phyloP scores from a whole-genome alignment of 2,113 vertebrate species.

The Myotis lucifugus region DNA sequence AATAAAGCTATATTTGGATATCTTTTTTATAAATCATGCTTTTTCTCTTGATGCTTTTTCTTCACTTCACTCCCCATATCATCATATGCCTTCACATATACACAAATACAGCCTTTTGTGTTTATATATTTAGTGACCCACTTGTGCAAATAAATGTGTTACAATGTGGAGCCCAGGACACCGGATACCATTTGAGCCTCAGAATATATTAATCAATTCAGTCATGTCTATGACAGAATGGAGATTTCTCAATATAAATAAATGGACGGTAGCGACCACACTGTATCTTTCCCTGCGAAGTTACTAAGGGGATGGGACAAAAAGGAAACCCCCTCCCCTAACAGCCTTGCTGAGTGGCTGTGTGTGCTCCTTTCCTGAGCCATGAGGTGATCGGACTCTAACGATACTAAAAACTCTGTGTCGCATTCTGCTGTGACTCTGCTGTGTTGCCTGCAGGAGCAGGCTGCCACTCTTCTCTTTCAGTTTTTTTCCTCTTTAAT shows the following conservation, averaged over 20 bases:
- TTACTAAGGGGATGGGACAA: not conserved
- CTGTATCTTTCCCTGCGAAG: not conserved
- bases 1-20: slow-evolving; percentile 43
- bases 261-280: not conserved
- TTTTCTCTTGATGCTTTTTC: not conserved
- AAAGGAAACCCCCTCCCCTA: not conserved
- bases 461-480: not conserved
- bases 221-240: not conserved
- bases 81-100: slow-evolving; percentile 10
- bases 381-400: not conserved
- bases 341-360: not conserved
- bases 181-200: not conserved
- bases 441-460: too few species aligned
- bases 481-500: not conserved
- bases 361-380: too few species aligned
- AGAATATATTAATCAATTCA: not conserved
- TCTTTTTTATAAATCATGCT: slow-evolving; percentile 10
- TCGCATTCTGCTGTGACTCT: not conserved
- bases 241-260: not conserved
- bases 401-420: not conserved
- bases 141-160: slow-evolving; percentile 60
- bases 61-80: not conserved
- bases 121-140: slow-evolving; percentile 13
- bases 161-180: not conserved
- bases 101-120: slow-evolving; percentile 21